Base-by-base conservation (phyloP, 53 echinoderm and acorn worm species). In the Astropecten irregularis region DNA sequence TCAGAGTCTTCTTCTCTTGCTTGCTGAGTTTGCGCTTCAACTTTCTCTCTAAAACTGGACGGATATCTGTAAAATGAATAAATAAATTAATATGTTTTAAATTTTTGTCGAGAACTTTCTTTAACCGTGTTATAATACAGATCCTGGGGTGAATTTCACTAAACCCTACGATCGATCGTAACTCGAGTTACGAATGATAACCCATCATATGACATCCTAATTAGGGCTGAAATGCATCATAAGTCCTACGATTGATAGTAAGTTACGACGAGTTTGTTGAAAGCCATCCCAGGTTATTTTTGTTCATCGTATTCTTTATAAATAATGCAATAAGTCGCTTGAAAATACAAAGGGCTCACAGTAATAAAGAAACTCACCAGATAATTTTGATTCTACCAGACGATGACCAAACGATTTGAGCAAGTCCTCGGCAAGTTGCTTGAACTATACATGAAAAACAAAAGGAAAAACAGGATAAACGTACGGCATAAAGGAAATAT, bases 21-120 rank as follows among this genome's bases (percentile, higher is more conserved):
- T 82, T 82, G 46, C 50, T 71, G 32, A 79, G 62, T 62, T 79
- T 79, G 22, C 46, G 79, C 9, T 40, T 56, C n/a, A 79, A n/a
- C 27, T 44, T 9, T 33, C 21, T 79, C 79, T 79, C 47, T 9
- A 79, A 79, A 8, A 20, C 48, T 42, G 79, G 79, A 30, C 79
- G 48, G 32, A 79, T 79, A 15, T 61, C 79, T 79, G 54, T 11
- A 69, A 22, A 13, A 49, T 9, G 47, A 69, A 69, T 13, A 20
- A 48, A 44, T 2, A 40, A 27, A 52, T 58, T 13, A 9, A 0
- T 7, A 49, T 67, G 67, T 39, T 2, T 25, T 2, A 21, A 40
- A 19, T 40, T 34, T 25, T 23, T 19, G 2, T 1, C n/a, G 1
- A 9, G 33, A 18, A 6, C n/a, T n/a, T n/a, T n/a, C n/a, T n/a